Evolutionary conservation across 2,113 vertebrate genomes (phyloP), one percentile per base, ranked within the genome.

Genomic region (Chloroceryle aenea): DNA sequence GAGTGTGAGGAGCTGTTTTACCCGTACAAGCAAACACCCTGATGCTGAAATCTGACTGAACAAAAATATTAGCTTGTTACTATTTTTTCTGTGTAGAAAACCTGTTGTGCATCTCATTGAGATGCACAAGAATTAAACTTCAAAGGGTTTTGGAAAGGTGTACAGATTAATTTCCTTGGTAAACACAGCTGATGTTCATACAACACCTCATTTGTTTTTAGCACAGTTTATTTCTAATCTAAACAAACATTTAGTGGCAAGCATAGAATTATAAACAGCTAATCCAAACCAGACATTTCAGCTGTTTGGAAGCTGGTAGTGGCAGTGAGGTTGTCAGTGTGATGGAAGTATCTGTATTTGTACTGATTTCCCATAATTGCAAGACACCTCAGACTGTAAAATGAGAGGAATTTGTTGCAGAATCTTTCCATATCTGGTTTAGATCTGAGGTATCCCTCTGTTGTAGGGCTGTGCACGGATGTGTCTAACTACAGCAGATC

Each of bases 351-450:
- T 40, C 55, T 80, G 0, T 73, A 21, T 25, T 55, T 27, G 18
- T 32, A 43, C 48, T 52, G 3, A 62, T 75, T 75, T 74, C 38
- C 73, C 9, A 0, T 18, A 40, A 40, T 4, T 67, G 50, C 79
- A 61, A 75, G 38, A 45, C 3, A 3, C 3, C 48, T 77, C 0
- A 1, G 55, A 17, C 52, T 40, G 26, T 66, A 1, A 26, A 9
- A 12, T 1, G 23, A 73, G 59, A n/a, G 32, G 32, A 27, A n/a
- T 56, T 52, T 68, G 23, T 29, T 74, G n/a, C 43, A 89, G 50
- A 19, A 17, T 38, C 19, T 63, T 29, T 80, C 30, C 9, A 4
- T 12, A 47, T 36, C 23, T 83, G 45, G 6, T 55, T 79, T 43
- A 72, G 64, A 42, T 23, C 14, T 52, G 32, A 40, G 45, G 8